These are phyloP conservation scores for Euthynnus affinis DNA, from an alignment of 2,797 vertebrate species.

Conservation along the genomic window DNA sequence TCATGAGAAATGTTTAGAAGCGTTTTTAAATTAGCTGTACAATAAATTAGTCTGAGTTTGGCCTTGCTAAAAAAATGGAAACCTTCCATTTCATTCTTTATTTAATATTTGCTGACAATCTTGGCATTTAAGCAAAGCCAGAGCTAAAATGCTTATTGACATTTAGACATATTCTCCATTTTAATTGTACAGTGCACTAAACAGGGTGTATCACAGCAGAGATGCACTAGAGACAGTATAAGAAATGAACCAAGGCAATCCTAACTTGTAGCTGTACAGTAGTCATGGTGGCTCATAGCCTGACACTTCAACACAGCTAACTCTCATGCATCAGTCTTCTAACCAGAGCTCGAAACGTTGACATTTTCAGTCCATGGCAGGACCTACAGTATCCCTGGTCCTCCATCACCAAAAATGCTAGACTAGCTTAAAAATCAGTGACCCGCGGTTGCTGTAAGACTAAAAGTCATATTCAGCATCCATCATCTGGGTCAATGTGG, in stretches of 20 bases:
- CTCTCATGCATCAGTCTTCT: conserved; percentile 63
- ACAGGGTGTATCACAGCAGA: conserved; percentile 50
- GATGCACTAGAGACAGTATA: conserved; percentile 49
- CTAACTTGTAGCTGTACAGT: conserved; percentile 66
- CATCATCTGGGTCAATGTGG: conserved; percentile 30
- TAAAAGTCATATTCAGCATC: conserved; percentile 23
- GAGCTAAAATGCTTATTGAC: conserved; percentile 35
- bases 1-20: conserved; percentile 3
- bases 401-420: conserved; percentile 34
- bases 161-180: conserved; percentile 53
- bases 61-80: conserved; percentile 24
- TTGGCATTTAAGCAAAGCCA: conserved; percentile 33
- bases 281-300: conserved; percentile 55
- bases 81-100: conserved; percentile 19
- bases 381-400: conserved; percentile 3
- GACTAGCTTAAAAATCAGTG: conserved; percentile 55
- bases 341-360: conserved; percentile 23
- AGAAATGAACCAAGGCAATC: conserved; percentile 61
- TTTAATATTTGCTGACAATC: conserved; percentile 15
- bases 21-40: conserved; percentile 17
- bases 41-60: conserved; percentile 17
- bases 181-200: conserved; percentile 44
- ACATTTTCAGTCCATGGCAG: conserved; percentile 7
- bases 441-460: conserved; percentile 17
- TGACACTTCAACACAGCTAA: conserved; percentile 35